Evolutionary conservation across 2,113 vertebrate genomes (phyloP).

Genomic region (Silurus meridionalis): DNA sequence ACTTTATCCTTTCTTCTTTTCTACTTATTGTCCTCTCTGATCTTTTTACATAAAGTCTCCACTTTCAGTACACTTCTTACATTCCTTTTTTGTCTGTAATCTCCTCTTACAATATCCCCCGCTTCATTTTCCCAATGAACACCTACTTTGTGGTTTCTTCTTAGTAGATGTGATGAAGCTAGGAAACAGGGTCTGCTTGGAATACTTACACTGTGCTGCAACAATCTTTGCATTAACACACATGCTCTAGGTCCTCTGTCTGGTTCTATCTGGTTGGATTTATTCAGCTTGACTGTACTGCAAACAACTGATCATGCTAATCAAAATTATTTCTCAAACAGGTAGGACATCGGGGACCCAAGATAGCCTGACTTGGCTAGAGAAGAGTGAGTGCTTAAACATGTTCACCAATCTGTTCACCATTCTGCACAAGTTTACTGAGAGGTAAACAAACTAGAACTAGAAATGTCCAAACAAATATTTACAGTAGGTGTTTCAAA

Average conservation of each 20-base stretch:
- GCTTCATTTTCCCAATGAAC: not conserved
- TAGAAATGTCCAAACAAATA: not conserved
- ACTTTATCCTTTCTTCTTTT: not conserved
- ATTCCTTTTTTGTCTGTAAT: not conserved
- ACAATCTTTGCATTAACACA: not conserved
- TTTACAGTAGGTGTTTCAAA: not conserved
- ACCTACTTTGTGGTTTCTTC: not conserved
- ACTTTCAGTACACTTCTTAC: not conserved
- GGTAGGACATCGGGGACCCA: not conserved
- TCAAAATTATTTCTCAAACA: slow-evolving; percentile 3
- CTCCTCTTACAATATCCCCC: too few species aligned
- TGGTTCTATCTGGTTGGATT: not conserved
- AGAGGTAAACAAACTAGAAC: slow-evolving; percentile 16
- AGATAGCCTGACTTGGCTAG: not conserved
- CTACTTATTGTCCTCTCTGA: not conserved
- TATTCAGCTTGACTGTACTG: not conserved
- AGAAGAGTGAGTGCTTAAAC: not conserved
- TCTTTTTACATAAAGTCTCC: not conserved
- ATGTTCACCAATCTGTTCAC: slow-evolving; percentile 13
- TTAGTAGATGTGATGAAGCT: not conserved
- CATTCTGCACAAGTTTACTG: slow-evolving; percentile 21
- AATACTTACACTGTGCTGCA: not conserved
- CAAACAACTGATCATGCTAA: not conserved
- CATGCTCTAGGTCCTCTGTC: not conserved
- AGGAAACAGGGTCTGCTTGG: not conserved